A percentile compares a stretch with the other conserved stretches of the same genome.
These are phyloP conservation scores for Cyrtorhinus lividipennis DNA, from an alignment of 1,140 invertebrate genomes.

Conservation along the genomic window DNA sequence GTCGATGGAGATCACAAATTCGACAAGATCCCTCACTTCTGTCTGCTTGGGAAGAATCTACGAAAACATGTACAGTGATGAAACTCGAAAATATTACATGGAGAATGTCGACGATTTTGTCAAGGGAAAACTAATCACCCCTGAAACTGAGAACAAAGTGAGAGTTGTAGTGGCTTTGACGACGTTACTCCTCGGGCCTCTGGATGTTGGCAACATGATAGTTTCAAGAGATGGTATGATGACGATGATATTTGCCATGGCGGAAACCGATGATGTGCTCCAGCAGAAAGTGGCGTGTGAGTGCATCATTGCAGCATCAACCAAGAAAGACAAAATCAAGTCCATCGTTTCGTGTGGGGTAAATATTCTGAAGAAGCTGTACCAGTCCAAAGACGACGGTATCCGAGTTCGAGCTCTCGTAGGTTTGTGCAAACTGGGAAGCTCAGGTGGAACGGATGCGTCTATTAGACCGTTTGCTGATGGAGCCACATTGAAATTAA, in stretches of 20 bases:
- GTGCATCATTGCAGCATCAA: constrained; percentile 88
- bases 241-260: constrained; percentile 95
- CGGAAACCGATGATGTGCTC: constrained; percentile 62
- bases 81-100: constrained; percentile 57
- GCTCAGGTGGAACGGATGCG: constrained; percentile 90
- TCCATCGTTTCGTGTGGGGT: constrained; percentile 82
- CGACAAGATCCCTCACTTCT: constrained; percentile 73
- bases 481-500: constrained; percentile 82
- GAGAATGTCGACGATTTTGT: constrained; percentile 74
- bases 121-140: constrained; percentile 67
- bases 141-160: constrained; percentile 82
- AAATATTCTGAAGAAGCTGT: constrained; percentile 86
- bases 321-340: constrained; percentile 93
- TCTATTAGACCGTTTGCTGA: constrained; percentile 88
- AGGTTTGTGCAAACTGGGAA: constrained; percentile 92
- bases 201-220: constrained; percentile 87
- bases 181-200: constrained; percentile 73
- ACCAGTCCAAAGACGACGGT: constrained; percentile 77
- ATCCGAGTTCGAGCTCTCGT: constrained; percentile 81
- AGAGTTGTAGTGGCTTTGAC: constrained; percentile 78
- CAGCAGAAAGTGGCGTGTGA: constrained; percentile 92
- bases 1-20: constrained; percentile 71
- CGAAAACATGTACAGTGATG: constrained; percentile 88
- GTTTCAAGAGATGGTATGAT: constrained; percentile 85
- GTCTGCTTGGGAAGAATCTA: constrained; percentile 77